These are phyloP conservation scores for Patiria miniata DNA, from an alignment of 35 echinoderm and acorn worm genomes.

Conservation along the genomic window DNA sequence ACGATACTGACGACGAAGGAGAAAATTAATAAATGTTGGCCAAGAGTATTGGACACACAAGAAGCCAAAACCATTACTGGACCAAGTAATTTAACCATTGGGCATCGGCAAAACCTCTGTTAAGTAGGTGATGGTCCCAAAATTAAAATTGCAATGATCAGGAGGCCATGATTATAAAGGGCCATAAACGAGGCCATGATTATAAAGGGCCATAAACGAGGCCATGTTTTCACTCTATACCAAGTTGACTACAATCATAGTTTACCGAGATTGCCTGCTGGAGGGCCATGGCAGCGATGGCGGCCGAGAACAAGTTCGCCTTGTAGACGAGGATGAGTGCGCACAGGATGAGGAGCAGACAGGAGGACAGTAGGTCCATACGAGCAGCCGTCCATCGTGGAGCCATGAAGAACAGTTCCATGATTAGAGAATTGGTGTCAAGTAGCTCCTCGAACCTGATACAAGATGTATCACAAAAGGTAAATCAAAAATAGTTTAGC, in stretches of 20 bases:
- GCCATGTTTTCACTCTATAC: too few species aligned
- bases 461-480: neutral
- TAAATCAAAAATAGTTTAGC: neutral
- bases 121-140: too few species aligned
- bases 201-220: neutral
- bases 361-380: constrained; percentile 41
- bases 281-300: constrained; percentile 1
- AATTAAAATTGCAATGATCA: too few species aligned
- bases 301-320: neutral
- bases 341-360: neutral
- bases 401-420: constrained; percentile 36
- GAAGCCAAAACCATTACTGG: too few species aligned
- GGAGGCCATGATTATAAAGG: neutral
- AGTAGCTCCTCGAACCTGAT: constrained; percentile 46
- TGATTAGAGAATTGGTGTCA: constrained; percentile 52
- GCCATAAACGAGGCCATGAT: neutral
- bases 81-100: too few species aligned
- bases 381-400: constrained; percentile 49
- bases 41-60: too few species aligned
- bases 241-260: too few species aligned
- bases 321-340: neutral
- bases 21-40: too few species aligned
- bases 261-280: neutral
- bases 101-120: too few species aligned
- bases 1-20: neutral